phyloP scores from a whole-genome alignment of 2,888 invertebrate genomes.

The Myopa tessellatipennis region DNA sequence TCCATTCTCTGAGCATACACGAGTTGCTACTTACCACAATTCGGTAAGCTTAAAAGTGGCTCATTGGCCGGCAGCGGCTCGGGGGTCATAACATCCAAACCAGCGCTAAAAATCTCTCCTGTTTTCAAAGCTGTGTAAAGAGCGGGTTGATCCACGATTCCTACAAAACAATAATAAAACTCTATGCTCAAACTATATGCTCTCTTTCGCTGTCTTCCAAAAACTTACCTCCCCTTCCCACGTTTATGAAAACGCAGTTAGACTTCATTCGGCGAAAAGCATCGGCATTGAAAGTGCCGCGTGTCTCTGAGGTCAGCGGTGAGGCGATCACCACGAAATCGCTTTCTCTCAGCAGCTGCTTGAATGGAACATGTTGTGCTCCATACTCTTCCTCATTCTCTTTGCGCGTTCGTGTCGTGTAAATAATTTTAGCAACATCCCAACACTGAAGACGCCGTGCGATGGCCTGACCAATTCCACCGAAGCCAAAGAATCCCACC shows the following conservation, averaged over 20 bases:
- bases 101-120: slow-evolving; percentile 85
- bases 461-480: slow-evolving; percentile 85
- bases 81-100: slow-evolving; percentile 91
- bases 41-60: slow-evolving; percentile 80
- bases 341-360: slow-evolving; percentile 78
- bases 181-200: background rate
- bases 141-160: slow-evolving; percentile 82
- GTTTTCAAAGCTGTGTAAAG: slow-evolving; percentile 80
- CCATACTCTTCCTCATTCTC: slow-evolving; percentile 75
- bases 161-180: slow-evolving; percentile 58
- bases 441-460: slow-evolving; percentile 82
- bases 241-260: slow-evolving; percentile 87
- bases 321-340: slow-evolving; percentile 89
- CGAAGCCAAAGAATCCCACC: slow-evolving; percentile 87
- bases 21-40: slow-evolving; percentile 75
- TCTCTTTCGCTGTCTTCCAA: background rate
- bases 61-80: slow-evolving; percentile 88
- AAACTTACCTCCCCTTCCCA: slow-evolving; percentile 77
- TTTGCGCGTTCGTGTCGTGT: slow-evolving; percentile 77
- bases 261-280: slow-evolving; percentile 89
- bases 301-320: slow-evolving; percentile 83
- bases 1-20: background rate
- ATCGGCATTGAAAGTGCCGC: slow-evolving; percentile 78
- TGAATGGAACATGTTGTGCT: slow-evolving; percentile 76
- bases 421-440: slow-evolving; percentile 78